Evolutionary conservation across 2,797 vertebrate species (phyloP), one percentile per base, ranked within the genome.

Genomic region (Parotocinclus haroldoi): DNA sequence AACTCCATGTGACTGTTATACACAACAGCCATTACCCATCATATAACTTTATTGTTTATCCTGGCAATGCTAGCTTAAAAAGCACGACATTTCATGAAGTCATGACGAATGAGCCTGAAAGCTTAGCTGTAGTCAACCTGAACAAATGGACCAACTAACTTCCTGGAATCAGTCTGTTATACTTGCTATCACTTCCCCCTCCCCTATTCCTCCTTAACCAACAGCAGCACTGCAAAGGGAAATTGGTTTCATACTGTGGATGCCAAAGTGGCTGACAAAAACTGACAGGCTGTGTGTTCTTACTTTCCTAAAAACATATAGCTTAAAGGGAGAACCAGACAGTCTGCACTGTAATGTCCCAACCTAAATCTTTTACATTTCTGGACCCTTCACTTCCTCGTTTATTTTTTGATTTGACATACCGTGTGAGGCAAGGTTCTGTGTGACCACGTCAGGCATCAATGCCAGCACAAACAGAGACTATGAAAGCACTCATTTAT

Each of bases 401-500:
- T 60, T 17, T 60, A 54, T 17, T 40, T 53, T 17, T 66, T 46
- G 52, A 75, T 73, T 69, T 37, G 66, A 27, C 40, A 46, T 54
- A 45, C 67, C 17, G 27, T 18, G 48, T 53, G 59, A 63, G 58
- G 46, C 18, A 10, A 66, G 60, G 48, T 63, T 58, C 56, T 59
- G 50, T 56, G 39, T 71, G 61, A 66, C 61, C 51, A 17, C 4
- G 8, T 56, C 64, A 48, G 46, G 63, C 44, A 52, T 14, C 60
- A 17, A 62, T 44, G 75, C 70, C 75, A 77, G 75, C 44, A 75
- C 70, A 77, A 73, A 75, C 71, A 55, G 48, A 62, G 44, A 10
- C 58, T 38, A 19, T 74, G 68, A 80, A 80, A 75, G 69, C 68
- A 51, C 52, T 58, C 76, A 77, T 80, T 73, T 73, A 77, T 78